Base-by-base conservation (phyloP, 1,140 invertebrate species). In the Calosoma granatense region DNA sequence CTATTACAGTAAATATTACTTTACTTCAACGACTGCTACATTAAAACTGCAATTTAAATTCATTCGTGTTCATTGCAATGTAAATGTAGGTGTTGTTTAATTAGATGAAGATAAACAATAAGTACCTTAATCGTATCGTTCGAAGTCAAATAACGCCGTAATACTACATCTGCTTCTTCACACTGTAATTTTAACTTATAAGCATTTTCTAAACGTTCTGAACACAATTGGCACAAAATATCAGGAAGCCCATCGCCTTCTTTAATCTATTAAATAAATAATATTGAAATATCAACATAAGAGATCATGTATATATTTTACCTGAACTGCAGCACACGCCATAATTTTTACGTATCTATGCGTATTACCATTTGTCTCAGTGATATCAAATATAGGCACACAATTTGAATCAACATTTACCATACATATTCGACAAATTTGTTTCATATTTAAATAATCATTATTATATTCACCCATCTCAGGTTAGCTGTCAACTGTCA, bases 211-310 rank as follows among this genome's bases (percentile, higher is more conserved):
- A 47, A 12, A 11, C 15, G 41, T 4, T 47, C 41, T 12, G 41
- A 47, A 17, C 41, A 47, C 3, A 12, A 4, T 47, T 47, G 41
- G 41, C 41, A 47, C 17, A 47, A 11, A 47, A 47, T 47, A 47
- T 47, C 41, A 47, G 41, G 41, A 9, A 47, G 17, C 4, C 41
- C 41, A 47, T 47, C 41, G 41, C 41, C 41, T 47, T 47, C 41
- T 47, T 47, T 47, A 47, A 47, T 47, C 41, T 47, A 36, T 36
- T 47, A 47, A n/a, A 36, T 36, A 47, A 47, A 47, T 17, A 47
- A 47, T 47, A 4, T 47, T 47, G 3, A 47, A 47, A 12, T 47
- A 47, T 47, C 4, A 12, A 47, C 6, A 47, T 47, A 47, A 30
- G 14, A 30, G 6, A 30, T 30, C 26, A 4, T 47, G 15, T 4